These are phyloP conservation scores for Glaucopsyche alexis DNA, from an alignment of 2,888 invertebrate genomes.

Conservation along the genomic window DNA sequence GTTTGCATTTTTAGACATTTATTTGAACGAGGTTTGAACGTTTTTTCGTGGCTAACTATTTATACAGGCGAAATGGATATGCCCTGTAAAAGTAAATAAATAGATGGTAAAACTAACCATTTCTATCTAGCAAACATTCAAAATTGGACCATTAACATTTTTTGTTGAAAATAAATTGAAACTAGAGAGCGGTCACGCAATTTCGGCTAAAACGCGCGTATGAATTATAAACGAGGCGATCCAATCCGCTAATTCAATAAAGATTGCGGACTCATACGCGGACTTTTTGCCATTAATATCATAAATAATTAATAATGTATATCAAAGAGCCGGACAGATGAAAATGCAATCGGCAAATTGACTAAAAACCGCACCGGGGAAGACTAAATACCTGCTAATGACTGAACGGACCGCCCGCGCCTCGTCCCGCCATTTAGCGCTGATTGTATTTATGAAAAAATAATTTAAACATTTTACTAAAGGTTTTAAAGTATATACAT, in stretches of 20 bases:
- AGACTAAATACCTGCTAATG: constrained; percentile 78
- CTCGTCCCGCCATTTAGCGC: constrained; percentile 48
- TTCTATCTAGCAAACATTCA: constrained; percentile 24
- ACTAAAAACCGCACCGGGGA: constrained; percentile 75
- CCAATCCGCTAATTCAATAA: constrained; percentile 60
- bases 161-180: constrained; percentile 32
- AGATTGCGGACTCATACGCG: constrained; percentile 52
- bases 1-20: constrained; percentile 1
- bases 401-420: constrained; percentile 51
- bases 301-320: constrained; percentile 75
- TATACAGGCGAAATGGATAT: constrained; percentile 22
- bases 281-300: constrained; percentile 70
- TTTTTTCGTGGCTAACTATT: constrained; percentile 6
- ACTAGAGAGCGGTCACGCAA: constrained; percentile 38
- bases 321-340: constrained; percentile 61
- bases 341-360: constrained; percentile 77
- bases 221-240: constrained; percentile 46
- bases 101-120: constrained; percentile 22
- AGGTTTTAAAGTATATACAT: neutral
- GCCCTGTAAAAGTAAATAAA: constrained; percentile 22
- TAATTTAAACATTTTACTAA: neutral
- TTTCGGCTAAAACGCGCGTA: constrained; percentile 40
- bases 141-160: constrained; percentile 30
- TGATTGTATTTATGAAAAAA: constrained; percentile 21
- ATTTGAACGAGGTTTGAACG: neutral